A percentile compares a stretch with the other conserved stretches of the same genome.
These are phyloP conservation scores for Dryas iulia DNA, from an alignment of 1,140 invertebrate genomes.

Conservation along the genomic window DNA sequence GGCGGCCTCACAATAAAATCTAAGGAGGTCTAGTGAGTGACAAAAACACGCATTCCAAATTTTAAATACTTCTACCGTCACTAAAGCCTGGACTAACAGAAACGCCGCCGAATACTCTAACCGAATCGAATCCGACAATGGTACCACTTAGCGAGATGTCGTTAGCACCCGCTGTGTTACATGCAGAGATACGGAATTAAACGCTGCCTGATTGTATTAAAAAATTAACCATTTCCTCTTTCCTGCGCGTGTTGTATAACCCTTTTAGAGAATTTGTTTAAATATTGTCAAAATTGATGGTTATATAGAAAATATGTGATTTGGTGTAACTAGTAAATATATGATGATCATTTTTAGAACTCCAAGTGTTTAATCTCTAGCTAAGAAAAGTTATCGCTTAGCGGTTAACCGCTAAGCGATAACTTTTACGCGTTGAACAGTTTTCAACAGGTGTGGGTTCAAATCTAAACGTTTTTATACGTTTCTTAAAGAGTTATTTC, in stretches of 20 bases:
- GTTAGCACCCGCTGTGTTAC: conserved; percentile 67
- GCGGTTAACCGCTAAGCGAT: too few species aligned
- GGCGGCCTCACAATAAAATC: conserved; percentile 15
- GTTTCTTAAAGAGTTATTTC: too few species aligned
- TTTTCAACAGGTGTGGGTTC: too few species aligned
- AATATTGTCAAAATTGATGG: neutral
- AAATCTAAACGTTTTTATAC: too few species aligned
- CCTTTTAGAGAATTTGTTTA: neutral
- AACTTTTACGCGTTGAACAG: too few species aligned
- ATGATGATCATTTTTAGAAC: too few species aligned
- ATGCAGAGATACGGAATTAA: conserved; percentile 39
- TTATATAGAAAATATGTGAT: too few species aligned
- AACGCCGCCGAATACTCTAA: conserved; percentile 34
- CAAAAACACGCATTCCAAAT: conserved; percentile 68
- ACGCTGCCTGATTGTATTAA: neutral
- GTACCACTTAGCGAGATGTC: conserved; percentile 74
- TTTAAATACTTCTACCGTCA: conserved; percentile 59
- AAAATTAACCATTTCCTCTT: conserved; percentile 1
- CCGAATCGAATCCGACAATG: conserved; percentile 68
- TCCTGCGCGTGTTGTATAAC: neutral
- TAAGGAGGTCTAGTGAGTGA: conserved; percentile 33
- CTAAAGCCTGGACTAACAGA: conserved; percentile 62
- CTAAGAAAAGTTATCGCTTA: too few species aligned
- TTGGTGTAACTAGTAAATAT: too few species aligned
- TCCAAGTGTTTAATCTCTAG: neutral